phyloP scores from a whole-genome alignment of 2,113 vertebrate species.

The Motacilla alba region DNA sequence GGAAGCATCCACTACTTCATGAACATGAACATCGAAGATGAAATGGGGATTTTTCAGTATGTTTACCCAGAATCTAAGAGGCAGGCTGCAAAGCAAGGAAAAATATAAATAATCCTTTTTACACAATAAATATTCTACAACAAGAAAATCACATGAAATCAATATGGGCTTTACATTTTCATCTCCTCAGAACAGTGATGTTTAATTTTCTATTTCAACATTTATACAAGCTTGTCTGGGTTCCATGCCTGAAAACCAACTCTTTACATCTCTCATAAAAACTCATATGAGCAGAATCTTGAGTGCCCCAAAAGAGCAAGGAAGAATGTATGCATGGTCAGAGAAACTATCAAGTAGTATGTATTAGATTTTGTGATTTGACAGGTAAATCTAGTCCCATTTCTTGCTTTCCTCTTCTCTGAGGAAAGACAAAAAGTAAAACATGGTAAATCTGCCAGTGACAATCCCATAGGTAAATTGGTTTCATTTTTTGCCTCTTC shows the following conservation, averaged over 20 bases:
- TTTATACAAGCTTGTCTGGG: neutral
- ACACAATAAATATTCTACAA: neutral
- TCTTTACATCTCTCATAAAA: neutral
- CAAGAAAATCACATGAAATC: neutral
- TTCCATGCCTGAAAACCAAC: neutral
- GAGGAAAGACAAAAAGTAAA: neutral
- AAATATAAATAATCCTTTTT: neutral
- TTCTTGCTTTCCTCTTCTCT: neutral
- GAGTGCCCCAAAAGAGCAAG: neutral
- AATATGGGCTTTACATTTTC: neutral
- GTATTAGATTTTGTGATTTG: neutral
- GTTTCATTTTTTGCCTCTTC: neutral
- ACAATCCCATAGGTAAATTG: neutral
- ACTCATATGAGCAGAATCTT: neutral
- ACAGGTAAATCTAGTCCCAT: neutral
- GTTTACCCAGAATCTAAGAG: conserved; percentile 98
- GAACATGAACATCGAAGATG: conserved; percentile 95
- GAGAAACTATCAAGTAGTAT: neutral
- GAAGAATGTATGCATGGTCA: neutral
- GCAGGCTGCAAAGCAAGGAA: conserved; percentile 78
- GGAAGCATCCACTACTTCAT: conserved; percentile 95
- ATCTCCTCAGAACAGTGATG: neutral
- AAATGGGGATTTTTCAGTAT: conserved; percentile 98
- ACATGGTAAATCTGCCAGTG: neutral
- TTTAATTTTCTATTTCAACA: neutral